A percentile compares a stretch with the other conserved stretches of the same genome.
Evolutionary conservation across 2,888 invertebrate genomes (phyloP).

Genomic region (Rotaria magnacalcarata): DNA sequence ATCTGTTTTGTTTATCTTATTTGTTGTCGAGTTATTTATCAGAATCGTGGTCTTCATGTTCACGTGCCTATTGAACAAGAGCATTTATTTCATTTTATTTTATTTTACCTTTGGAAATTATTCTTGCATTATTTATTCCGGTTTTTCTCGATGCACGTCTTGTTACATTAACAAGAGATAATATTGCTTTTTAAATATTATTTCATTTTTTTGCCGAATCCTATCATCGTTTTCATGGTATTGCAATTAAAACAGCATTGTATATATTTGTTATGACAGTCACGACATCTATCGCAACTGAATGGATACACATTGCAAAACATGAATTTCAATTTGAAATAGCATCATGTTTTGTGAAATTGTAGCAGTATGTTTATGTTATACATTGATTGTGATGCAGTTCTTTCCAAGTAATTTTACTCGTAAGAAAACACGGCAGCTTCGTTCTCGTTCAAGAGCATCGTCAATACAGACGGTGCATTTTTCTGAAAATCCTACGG

Average conservation of each 20-base stretch:
- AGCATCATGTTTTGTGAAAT: neutral
- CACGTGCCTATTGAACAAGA: neutral
- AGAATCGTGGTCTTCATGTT: neutral
- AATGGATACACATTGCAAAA: neutral
- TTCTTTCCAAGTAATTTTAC: neutral
- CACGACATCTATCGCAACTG: neutral
- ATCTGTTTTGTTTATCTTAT: neutral
- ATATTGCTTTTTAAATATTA: slow-evolving; percentile 28
- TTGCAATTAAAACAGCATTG: neutral
- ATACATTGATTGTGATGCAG: neutral
- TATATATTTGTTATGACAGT: neutral
- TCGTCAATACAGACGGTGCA: no score
- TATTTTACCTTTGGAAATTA: neutral
- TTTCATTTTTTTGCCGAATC: slow-evolving; percentile 25
- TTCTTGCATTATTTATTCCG: neutral
- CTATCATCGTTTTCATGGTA: neutral
- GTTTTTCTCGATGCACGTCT: neutral
- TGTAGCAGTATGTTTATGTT: neutral
- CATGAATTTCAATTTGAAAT: no score
- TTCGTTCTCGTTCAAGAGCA: neutral
- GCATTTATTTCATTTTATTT: neutral
- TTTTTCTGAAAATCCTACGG: neutral
- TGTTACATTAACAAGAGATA: neutral
- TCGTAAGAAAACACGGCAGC: neutral
- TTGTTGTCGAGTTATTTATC: neutral